A percentile compares a stretch with the other conserved stretches of the same genome.
phyloP scores from a whole-genome alignment of 2,113 vertebrate genomes.

The Oceanodroma tethys region DNA sequence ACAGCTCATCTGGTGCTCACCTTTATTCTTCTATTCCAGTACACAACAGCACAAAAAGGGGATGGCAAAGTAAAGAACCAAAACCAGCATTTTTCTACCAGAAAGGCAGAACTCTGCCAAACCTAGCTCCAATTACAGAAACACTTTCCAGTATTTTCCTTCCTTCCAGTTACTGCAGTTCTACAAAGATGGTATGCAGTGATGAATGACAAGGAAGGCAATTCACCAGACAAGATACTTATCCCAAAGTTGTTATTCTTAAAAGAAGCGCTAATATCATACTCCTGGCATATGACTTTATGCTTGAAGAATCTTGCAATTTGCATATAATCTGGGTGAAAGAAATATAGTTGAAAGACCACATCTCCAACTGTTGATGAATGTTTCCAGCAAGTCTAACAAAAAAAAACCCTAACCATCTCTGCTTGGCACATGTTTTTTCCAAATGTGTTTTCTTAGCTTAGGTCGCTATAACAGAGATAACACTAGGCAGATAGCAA shows the following conservation, averaged over 20 bases:
- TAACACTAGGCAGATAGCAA: not conserved
- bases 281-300: not conserved
- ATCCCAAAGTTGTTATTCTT: not conserved
- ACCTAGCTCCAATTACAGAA: not conserved
- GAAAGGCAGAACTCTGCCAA: not conserved
- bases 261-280: not conserved
- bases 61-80: not conserved
- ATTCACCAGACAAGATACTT: not conserved
- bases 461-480: not conserved
- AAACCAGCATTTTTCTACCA: not conserved
- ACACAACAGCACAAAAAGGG: not conserved
- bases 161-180: not conserved
- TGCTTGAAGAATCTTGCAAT: not conserved
- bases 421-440: not conserved
- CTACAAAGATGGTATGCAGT: not conserved
- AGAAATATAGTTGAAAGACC: not conserved
- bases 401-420: not conserved
- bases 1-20: not conserved
- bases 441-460: not conserved
- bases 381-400: not conserved
- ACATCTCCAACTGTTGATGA: not conserved
- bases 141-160: not conserved
- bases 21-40: not conserved
- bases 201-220: not conserved
- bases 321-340: not conserved